These are phyloP conservation scores for Ormyrus rosae DNA, from an alignment of 2,888 invertebrate species.

Conservation along the genomic window DNA sequence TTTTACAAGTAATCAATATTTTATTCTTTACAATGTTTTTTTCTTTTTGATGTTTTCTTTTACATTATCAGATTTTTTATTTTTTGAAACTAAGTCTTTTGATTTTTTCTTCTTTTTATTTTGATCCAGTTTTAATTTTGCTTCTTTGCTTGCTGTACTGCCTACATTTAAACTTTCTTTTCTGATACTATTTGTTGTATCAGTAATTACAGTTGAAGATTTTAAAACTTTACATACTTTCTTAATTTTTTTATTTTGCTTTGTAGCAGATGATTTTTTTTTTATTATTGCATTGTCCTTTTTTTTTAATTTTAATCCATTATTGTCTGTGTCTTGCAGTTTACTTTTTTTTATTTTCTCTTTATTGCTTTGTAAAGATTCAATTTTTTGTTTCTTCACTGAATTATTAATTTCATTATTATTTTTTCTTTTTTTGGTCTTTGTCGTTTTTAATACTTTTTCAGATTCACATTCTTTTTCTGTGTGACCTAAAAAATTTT, in stretches of 20 bases:
- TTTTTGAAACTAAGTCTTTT: not conserved
- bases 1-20: no score
- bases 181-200: constrained; percentile 3
- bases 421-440: constrained; percentile 31
- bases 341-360: constrained; percentile 4
- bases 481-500: constrained; percentile 62
- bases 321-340: no score
- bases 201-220: not conserved
- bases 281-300: not conserved
- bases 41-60: constrained; percentile 10
- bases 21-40: constrained; percentile 2
- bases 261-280: not conserved
- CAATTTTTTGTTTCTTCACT: constrained; percentile 19
- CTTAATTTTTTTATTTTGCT: constrained; percentile 18
- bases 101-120: constrained; percentile 6
- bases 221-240: not conserved
- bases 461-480: constrained; percentile 63
- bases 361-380: not conserved
- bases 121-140: not conserved
- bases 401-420: not conserved
- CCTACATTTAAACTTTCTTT: not conserved
- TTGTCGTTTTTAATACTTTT: constrained; percentile 29
- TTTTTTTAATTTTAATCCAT: no score
- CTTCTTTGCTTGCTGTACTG: not conserved
- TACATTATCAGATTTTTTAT: not conserved